phyloP scores from a whole-genome alignment of 2,113 vertebrate species.

The Centropus bengalensis region DNA sequence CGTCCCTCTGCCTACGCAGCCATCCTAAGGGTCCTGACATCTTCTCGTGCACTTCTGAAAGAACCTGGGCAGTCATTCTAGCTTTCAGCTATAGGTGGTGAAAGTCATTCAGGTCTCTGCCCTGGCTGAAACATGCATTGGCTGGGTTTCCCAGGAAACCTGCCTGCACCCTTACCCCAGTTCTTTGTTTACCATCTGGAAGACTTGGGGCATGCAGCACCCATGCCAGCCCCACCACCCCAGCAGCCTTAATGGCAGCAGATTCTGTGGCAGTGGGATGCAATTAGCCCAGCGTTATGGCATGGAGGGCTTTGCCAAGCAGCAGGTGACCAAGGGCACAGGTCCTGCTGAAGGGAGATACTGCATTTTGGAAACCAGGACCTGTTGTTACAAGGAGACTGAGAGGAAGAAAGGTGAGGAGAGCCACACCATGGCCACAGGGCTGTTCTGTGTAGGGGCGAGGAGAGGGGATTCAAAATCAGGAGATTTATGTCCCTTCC shows the following conservation, averaged over 20 bases:
- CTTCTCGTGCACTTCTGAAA: background rate
- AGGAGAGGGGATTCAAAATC: background rate
- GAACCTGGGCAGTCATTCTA: background rate
- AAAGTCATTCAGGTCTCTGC: background rate
- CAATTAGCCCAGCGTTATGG: rapidly evolving
- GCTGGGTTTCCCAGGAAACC: background rate
- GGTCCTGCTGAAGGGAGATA: background rate
- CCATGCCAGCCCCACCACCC: background rate
- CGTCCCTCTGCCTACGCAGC: background rate
- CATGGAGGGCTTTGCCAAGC: background rate
- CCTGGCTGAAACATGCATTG: background rate
- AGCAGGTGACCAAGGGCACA: rapidly evolving
- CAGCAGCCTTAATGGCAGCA: background rate
- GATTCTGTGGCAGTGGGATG: rapidly evolving
- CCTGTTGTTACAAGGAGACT: background rate
- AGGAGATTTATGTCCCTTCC: background rate
- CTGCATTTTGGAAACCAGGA: background rate
- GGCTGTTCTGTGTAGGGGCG: background rate
- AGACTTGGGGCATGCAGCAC: rapidly evolving
- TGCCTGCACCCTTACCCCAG: background rate
- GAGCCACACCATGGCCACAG: background rate
- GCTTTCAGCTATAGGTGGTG: background rate
- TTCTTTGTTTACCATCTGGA: background rate
- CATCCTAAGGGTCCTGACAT: background rate
- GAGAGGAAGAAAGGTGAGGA: background rate